Evolutionary conservation across 2,113 vertebrate genomes (phyloP).

Genomic region (Rousettus leschenaultii): DNA sequence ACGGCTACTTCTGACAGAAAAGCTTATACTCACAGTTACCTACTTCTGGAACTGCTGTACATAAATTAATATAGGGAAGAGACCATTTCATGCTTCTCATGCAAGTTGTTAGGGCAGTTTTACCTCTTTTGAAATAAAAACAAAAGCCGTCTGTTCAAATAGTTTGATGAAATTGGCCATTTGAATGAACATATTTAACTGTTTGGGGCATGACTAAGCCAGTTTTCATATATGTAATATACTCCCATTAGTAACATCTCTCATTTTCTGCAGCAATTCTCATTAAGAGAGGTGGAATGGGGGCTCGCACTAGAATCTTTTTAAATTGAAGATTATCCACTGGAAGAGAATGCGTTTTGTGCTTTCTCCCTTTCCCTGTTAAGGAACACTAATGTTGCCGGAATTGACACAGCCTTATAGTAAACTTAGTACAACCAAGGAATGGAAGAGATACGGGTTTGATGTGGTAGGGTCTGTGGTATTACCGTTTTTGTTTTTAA

Average conservation of each 20-base stretch:
- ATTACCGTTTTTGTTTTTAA: conserved; percentile 8
- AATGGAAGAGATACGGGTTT: background rate
- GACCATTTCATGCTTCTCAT: background rate
- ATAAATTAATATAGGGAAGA: background rate
- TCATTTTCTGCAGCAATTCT: background rate
- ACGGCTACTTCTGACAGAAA: background rate
- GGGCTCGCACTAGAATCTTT: background rate
- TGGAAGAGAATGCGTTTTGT: background rate
- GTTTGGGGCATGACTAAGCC: background rate
- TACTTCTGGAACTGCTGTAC: background rate
- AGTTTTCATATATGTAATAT: background rate
- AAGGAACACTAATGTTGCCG: background rate
- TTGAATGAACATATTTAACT: background rate
- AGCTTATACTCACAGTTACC: background rate
- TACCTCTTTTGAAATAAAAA: background rate
- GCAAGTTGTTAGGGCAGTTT: background rate
- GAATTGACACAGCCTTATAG: background rate
- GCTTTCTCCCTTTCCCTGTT: background rate
- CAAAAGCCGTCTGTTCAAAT: background rate
- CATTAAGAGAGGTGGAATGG: background rate
- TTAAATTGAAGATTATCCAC: background rate
- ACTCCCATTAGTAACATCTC: background rate
- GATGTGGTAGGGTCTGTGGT: background rate
- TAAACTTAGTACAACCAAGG: background rate
- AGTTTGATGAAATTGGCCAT: background rate